A percentile compares a stretch with the other conserved stretches of the same genome.
phyloP scores from a whole-genome alignment of 2,113 vertebrate genomes.

The Amazona guildingii region DNA sequence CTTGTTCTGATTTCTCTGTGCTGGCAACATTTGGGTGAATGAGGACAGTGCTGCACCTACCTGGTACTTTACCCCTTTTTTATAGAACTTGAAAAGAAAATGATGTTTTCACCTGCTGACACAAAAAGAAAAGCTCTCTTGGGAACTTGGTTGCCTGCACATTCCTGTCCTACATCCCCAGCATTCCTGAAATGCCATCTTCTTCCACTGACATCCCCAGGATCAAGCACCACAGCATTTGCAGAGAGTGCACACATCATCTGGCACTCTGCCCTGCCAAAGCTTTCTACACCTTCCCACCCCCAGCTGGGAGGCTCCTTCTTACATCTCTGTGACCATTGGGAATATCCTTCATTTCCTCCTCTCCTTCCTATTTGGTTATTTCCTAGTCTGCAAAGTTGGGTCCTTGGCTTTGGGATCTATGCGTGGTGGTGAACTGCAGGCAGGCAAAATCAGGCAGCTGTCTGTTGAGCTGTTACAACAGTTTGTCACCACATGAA shows the following conservation, averaged over 20 bases:
- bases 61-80: background rate
- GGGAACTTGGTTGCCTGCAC: background rate
- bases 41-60: background rate
- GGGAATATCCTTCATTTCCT: background rate
- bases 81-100: background rate
- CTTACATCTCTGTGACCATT: background rate
- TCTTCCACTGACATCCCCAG: background rate
- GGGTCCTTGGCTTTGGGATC: background rate
- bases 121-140: background rate
- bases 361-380: background rate
- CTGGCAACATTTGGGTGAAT: background rate
- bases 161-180: background rate
- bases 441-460: background rate
- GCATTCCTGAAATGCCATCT: background rate
- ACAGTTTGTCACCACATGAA: conserved; percentile 1
- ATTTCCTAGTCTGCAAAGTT: background rate
- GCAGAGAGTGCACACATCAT: background rate
- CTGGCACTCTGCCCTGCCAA: background rate
- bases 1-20: background rate
- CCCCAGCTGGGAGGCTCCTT: background rate
- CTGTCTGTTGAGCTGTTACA: background rate
- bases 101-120: background rate
- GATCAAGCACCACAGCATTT: background rate
- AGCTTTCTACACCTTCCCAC: background rate
- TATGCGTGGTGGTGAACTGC: background rate